These are phyloP conservation scores for Phrynocephalus versicolor DNA, from an alignment of 2,113 vertebrate species.

Conservation along the genomic window DNA sequence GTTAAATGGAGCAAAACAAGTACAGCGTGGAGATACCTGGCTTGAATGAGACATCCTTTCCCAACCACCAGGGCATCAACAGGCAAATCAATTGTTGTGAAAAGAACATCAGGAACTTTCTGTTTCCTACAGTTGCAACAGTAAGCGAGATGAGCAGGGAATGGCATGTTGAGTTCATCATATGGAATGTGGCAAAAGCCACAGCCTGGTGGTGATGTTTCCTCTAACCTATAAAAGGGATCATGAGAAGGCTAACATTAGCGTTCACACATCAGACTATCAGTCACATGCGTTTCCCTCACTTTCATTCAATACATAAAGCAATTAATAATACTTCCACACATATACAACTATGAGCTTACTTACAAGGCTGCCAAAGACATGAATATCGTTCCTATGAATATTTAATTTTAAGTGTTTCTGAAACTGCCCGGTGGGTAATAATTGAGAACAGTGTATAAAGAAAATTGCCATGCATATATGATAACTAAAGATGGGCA, in stretches of 20 bases:
- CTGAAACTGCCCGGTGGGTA: neutral
- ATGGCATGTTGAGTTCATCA: conserved; percentile 97
- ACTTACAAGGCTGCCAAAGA: neutral
- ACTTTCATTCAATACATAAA: neutral
- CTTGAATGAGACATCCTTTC: conserved; percentile 94
- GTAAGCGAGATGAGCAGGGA: conserved; percentile 94
- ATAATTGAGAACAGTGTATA: neutral
- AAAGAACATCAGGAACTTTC: conserved; percentile 94
- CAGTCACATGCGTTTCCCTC: too few relatives aligned
- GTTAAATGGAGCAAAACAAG: neutral
- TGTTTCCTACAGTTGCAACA: conserved; percentile 91
- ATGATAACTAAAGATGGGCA: too few relatives aligned
- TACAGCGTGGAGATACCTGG: conserved; percentile 77
- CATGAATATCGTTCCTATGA: neutral
- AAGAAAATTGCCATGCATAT: neutral
- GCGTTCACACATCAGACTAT: neutral
- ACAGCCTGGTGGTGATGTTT: conserved; percentile 84
- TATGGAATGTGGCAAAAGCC: conserved; percentile 97
- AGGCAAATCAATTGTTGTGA: conserved; percentile 91
- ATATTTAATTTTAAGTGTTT: neutral
- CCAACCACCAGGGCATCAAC: conserved; percentile 84
- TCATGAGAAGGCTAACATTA: conserved; percentile 30
- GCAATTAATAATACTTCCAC: neutral
- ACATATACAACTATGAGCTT: neutral
- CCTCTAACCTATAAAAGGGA: conserved; percentile 84